These are phyloP conservation scores for Jacana jacana DNA, from an alignment of 2,113 vertebrate genomes.

Conservation along the genomic window DNA sequence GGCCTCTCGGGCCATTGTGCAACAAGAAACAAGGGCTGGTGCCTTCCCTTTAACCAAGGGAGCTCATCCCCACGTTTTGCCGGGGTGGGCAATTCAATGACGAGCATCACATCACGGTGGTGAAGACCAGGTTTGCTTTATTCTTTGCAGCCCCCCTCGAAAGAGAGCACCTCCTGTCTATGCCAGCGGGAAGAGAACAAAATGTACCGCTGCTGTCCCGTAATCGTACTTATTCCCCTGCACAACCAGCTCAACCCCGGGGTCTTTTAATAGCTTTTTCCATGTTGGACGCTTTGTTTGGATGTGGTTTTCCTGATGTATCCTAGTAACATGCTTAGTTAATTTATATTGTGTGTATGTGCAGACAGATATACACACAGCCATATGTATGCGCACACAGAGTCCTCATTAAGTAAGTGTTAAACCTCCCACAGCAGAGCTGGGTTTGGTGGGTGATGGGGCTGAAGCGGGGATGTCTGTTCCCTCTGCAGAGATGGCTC, in stretches of 20 bases:
- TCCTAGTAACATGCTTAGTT: slow-evolving; percentile 63
- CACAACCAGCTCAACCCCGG: neutral
- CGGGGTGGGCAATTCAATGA: neutral
- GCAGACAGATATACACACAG: slow-evolving; percentile 57
- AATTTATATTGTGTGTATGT: slow-evolving; percentile 41
- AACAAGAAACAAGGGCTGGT: neutral
- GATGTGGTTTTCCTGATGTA: slow-evolving; percentile 62
- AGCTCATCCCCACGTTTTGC: neutral
- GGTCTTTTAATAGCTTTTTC: slow-evolving; percentile 52
- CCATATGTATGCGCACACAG: slow-evolving; percentile 45
- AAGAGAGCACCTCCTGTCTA: neutral
- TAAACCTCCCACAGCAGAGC: slow-evolving; percentile 31
- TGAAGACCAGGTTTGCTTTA: neutral
- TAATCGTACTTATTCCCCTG: neutral
- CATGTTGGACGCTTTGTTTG: slow-evolving; percentile 45
- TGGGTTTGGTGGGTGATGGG: neutral
- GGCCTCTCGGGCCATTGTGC: neutral
- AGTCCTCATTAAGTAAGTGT: slow-evolving; percentile 55
- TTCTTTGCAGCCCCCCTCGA: neutral
- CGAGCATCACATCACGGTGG: accelerated
- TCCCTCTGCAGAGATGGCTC: neutral
- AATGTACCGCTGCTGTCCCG: neutral
- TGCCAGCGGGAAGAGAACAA: neutral
- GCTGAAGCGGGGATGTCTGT: neutral
- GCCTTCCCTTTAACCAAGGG: neutral